Evolutionary conservation across 1,140 invertebrate genomes (phyloP).

Genomic region (Scaptomyza graminum): DNA sequence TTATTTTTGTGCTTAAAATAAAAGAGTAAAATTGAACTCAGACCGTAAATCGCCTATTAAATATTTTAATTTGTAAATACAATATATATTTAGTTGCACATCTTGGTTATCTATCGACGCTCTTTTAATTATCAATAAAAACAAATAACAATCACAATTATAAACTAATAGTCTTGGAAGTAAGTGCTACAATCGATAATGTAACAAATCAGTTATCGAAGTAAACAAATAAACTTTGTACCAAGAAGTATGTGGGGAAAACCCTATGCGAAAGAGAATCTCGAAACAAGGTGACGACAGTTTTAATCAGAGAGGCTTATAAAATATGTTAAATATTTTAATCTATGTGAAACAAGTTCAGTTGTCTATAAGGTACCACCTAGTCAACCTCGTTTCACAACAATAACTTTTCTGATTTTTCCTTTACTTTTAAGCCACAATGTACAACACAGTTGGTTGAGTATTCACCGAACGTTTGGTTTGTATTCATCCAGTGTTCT

Average conservation of each 20-base stretch:
- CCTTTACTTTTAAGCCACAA: conserved; percentile 5
- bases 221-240: background rate
- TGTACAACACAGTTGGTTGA: conserved; percentile 17
- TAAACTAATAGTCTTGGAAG: background rate
- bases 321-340: too few species aligned
- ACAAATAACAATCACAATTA: background rate
- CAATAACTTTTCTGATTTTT: background rate
- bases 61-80: too few species aligned
- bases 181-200: background rate
- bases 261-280: background rate
- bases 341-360: too few species aligned
- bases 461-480: conserved; percentile 23
- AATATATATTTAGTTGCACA: too few species aligned
- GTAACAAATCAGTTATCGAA: background rate
- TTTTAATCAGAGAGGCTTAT: too few species aligned
- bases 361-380: background rate
- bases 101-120: background rate
- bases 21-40: too few species aligned
- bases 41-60: too few species aligned
- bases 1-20: too few species aligned
- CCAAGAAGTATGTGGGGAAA: background rate
- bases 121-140: background rate
- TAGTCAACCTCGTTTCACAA: background rate
- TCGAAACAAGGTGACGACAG: too few species aligned
- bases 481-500: conserved; percentile 13